These are phyloP conservation scores for Gortyna flavago DNA, from an alignment of 2,888 invertebrate species.

Conservation along the genomic window DNA sequence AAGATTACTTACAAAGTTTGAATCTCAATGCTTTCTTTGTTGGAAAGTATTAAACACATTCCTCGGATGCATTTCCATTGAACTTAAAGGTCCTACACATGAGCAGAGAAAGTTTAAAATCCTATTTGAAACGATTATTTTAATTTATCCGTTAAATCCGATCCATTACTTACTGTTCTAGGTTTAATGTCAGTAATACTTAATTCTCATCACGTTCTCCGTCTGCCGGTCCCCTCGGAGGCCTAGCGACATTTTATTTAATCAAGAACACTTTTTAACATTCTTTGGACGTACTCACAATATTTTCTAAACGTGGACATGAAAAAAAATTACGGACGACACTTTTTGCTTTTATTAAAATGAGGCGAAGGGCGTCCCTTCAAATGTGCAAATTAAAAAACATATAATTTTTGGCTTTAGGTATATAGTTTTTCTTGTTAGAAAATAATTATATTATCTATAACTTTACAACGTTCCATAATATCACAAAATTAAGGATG, in stretches of 20 bases:
- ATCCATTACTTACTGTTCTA: constrained; percentile 73
- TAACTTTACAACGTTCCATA: constrained; percentile 25
- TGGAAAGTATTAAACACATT: constrained; percentile 23
- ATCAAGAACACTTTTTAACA: constrained; percentile 89
- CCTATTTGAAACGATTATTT: constrained; percentile 64
- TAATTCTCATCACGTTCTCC: constrained; percentile 82
- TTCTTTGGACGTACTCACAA: constrained; percentile 81
- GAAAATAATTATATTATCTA: constrained; percentile 30
- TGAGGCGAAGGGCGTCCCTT: constrained; percentile 25
- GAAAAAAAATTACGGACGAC: constrained; percentile 67
- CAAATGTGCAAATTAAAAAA: constrained; percentile 52
- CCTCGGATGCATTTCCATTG: not conserved
- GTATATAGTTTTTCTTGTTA: constrained; percentile 27
- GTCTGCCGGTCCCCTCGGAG: constrained; percentile 71
- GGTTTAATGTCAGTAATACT: constrained; percentile 74
- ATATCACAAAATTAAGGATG: constrained; percentile 38
- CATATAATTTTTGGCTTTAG: constrained; percentile 13
- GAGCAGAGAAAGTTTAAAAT: constrained; percentile 61
- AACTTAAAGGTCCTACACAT: constrained; percentile 14
- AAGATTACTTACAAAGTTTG: not conserved
- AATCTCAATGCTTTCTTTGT: not conserved
- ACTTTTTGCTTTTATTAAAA: constrained; percentile 72
- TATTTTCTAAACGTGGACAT: constrained; percentile 76
- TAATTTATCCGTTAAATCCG: constrained; percentile 70
- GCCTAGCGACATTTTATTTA: constrained; percentile 87